A percentile compares a stretch with the other conserved stretches of the same genome.
Conservation (phyloP, 2,113 vertebrate species). For the Pollimyrus isidori region DNA sequence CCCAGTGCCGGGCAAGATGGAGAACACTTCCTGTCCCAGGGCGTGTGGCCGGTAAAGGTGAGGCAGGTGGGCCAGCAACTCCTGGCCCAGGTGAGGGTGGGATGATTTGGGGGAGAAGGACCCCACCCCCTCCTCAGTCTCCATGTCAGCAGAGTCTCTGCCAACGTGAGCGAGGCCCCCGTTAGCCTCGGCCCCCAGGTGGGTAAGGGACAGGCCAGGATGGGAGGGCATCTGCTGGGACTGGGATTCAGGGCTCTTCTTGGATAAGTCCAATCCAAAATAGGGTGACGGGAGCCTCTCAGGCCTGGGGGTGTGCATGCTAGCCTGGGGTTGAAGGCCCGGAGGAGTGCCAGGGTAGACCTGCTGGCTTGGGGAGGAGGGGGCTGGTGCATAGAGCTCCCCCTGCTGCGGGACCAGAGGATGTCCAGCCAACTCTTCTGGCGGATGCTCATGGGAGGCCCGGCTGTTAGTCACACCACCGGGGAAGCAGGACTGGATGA, state of each 20-base stretch:
- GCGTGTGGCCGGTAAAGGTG: constrained; percentile 54
- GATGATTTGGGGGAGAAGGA: constrained; percentile 45
- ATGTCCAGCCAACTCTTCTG: constrained; percentile 64
- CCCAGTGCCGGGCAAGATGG: constrained; percentile 54
- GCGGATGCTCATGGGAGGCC: constrained; percentile 49
- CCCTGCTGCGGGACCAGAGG: constrained; percentile 76
- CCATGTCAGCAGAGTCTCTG: constrained; percentile 54
- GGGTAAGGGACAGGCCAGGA: constrained; percentile 58
- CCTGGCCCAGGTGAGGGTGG: constrained; percentile 58
- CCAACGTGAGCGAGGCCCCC: constrained; percentile 57
- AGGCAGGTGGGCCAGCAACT: constrained; percentile 55
- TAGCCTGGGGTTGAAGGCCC: constrained; percentile 60
- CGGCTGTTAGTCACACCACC: constrained; percentile 56
- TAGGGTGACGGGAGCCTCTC: constrained; percentile 81
- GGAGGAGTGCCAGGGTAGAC: constrained; percentile 64
- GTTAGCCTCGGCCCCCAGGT: constrained; percentile 57
- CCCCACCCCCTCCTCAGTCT: constrained; percentile 46
- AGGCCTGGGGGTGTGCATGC: constrained; percentile 49
- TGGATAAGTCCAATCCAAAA: constrained; percentile 90
- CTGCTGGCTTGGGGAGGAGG: constrained; percentile 63
- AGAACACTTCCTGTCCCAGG: constrained; percentile 54
- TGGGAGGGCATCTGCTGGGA: constrained; percentile 53
- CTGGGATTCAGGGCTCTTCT: constrained; percentile 82
- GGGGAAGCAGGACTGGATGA: constrained; percentile 85
- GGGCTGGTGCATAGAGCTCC: constrained; percentile 75